Evolutionary conservation across 2,888 invertebrate genomes (phyloP), one percentile per base, ranked within the genome.

Genomic region (Meandrusa payeni): DNA sequence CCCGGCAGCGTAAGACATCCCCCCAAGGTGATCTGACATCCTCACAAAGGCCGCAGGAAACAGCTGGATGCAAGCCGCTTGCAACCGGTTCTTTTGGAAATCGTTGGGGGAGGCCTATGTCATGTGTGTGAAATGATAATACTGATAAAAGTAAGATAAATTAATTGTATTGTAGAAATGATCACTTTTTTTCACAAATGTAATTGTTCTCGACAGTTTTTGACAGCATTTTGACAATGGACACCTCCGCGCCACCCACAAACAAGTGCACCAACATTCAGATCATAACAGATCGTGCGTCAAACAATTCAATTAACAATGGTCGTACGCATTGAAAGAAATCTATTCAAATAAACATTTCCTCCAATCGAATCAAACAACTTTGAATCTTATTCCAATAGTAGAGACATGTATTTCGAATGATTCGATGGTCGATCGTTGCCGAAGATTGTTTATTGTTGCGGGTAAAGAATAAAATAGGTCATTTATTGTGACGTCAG

Each of bases 231-330:
- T 55, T 15, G 23, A 39, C 72, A 69, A 7, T 28, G 19, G n/a
- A 27, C 32, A 5, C 10, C 31, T n/a, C 6, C 26, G 27, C 32
- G 43, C 43, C 43, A 68, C 73, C 72, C 70, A 72, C 68, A 41
- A 32, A 51, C 54, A 51, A 41, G 34, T 40, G 40, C 23, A 53
- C 50, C 40, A 48, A 55, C 56, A 54, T 48, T 57, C 48, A 46
- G 58, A 58, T 51, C 57, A 52, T 59, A 69, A 68, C 61, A 65
- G 63, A 70, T 68, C 64, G 59, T 54, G 57, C 56, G 61, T 69
- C 64, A 61, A 67, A 70, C 65, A 58, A 61, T 68, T 73, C 72
- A 73, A 73, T 73, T 69, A 68, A 72, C 73, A 73, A 73, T 69
- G 55, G 64, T 55, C 52, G 52, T 57, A 57, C 54, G 50, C 54